Conservation (phyloP, 2,888 invertebrate genomes). For the Venusia cambrica region DNA sequence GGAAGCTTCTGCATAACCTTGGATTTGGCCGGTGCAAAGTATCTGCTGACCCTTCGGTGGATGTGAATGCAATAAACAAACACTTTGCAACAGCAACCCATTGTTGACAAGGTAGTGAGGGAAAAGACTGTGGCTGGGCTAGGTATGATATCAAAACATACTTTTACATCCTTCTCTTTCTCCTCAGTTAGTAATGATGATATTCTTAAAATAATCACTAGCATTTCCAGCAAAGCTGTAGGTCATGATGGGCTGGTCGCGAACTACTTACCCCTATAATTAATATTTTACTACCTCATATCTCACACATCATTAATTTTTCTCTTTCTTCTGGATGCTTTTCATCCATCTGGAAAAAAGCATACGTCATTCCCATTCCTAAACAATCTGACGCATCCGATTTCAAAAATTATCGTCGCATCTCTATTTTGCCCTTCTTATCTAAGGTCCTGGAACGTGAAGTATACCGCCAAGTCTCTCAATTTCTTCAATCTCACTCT, state of each 20-base stretch:
- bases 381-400: not conserved
- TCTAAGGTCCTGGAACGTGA: not conserved
- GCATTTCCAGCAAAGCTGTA: not conserved
- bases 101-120: not conserved
- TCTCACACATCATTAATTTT: too few species aligned
- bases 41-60: not conserved
- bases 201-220: not conserved
- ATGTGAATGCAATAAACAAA: not conserved
- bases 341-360: constrained; percentile 1
- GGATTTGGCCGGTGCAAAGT: constrained; percentile 1
- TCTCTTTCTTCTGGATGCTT: too few species aligned
- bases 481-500: constrained; percentile 2
- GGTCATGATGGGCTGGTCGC: too few species aligned
- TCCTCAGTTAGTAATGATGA: not conserved
- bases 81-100: not conserved
- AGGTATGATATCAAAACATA: not conserved
- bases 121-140: not conserved
- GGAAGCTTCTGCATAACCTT: not conserved
- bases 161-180: not conserved
- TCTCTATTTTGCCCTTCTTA: not conserved
- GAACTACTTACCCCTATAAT: not conserved
- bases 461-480: not conserved
- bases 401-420: not conserved
- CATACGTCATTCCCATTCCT: constrained; percentile 1
- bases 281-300: too few species aligned